phyloP scores from a whole-genome alignment of 2,113 vertebrate genomes.

The Phylloscopus trochilus region DNA sequence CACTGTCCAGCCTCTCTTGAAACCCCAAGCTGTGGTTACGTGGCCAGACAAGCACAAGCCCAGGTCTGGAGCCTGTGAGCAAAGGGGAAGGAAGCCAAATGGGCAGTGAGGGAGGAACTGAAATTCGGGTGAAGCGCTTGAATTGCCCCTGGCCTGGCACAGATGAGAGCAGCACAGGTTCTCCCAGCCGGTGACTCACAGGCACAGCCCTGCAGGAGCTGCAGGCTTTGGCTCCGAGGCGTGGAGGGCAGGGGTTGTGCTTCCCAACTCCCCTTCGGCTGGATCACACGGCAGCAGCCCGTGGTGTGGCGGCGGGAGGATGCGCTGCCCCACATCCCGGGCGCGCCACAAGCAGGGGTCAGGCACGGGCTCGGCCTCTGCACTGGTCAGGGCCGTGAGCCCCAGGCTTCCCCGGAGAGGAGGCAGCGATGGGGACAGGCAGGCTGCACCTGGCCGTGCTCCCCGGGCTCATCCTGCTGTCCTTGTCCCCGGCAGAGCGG shows the following conservation, averaged over 20 bases:
- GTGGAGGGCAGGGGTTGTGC: background rate
- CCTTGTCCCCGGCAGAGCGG: conserved; percentile 4
- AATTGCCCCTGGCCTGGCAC: background rate
- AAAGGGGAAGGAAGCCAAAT: conserved; percentile 32
- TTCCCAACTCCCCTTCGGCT: background rate
- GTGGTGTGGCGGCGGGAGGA: conserved; percentile 7
- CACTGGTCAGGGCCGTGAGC: background rate
- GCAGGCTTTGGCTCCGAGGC: background rate
- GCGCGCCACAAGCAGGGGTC: background rate
- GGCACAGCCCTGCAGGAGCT: background rate
- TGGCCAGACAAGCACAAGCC: background rate
- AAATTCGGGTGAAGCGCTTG: background rate
- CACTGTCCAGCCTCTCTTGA: background rate
- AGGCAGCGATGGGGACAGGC: background rate
- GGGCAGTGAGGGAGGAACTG: conserved; percentile 7
- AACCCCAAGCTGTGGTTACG: background rate
- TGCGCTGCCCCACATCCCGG: conserved; percentile 34
- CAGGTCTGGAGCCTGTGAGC: conserved; percentile 25
- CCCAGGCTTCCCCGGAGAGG: background rate
- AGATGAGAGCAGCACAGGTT: background rate
- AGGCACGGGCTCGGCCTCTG: background rate
- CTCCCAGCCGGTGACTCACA: conserved; percentile 36
- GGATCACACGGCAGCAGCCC: background rate
- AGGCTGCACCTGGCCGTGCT: background rate
- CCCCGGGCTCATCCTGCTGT: conserved; percentile 11